phyloP scores from a whole-genome alignment of 1,140 invertebrate species.

The Drosophila cardini region DNA sequence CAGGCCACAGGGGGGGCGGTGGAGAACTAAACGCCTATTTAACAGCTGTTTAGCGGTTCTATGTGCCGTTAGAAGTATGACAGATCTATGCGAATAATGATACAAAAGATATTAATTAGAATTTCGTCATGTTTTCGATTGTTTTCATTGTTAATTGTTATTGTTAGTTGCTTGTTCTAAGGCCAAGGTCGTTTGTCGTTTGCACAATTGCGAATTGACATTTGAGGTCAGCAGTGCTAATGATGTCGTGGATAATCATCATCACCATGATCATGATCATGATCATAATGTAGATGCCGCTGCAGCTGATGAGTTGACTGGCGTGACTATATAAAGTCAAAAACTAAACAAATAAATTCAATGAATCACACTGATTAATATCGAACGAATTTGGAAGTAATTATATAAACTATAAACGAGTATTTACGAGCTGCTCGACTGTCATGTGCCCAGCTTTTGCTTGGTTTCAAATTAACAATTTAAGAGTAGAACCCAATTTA shows the following conservation, averaged over 20 bases:
- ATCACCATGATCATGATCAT: constrained; percentile 39
- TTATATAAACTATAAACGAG: background rate
- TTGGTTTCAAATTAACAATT: too few species aligned
- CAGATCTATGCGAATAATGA: constrained; percentile 41
- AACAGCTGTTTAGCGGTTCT: constrained; percentile 47
- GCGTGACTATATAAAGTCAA: constrained; percentile 75
- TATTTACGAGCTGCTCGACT: too few species aligned
- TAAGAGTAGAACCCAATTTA: too few species aligned
- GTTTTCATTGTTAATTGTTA: constrained; percentile 16
- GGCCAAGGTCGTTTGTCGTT: constrained; percentile 67
- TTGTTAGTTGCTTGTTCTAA: constrained; percentile 51
- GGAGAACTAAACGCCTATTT: constrained; percentile 28
- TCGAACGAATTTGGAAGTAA: constrained; percentile 29
- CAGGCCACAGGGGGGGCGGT: constrained; percentile 20
- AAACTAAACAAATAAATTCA: constrained; percentile 32
- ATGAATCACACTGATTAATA: constrained; percentile 37
- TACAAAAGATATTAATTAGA: constrained; percentile 21
- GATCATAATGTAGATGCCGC: constrained; percentile 23
- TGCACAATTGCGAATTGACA: constrained; percentile 56
- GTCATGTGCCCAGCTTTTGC: too few species aligned
- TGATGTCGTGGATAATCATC: constrained; percentile 37
- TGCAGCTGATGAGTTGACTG: constrained; percentile 32
- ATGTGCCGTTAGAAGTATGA: constrained; percentile 67
- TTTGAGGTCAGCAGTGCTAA: constrained; percentile 65
- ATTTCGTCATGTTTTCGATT: constrained; percentile 29